Base-by-base conservation (phyloP, 1,140 invertebrate genomes). In the Solenopsis fugax region DNA sequence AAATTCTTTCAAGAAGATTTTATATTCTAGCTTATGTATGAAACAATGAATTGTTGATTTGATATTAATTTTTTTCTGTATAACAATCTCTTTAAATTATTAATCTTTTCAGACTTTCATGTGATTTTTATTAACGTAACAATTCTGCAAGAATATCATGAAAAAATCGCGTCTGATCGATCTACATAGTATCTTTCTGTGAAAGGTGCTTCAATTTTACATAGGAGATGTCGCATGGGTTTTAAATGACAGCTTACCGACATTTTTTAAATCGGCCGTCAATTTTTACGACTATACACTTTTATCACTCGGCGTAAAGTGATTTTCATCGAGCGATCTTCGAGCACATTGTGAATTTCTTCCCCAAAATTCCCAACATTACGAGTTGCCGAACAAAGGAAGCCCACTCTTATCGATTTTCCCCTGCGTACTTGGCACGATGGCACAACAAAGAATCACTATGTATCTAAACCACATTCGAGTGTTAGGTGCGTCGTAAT, bases 391-490 rank as follows among this genome's bases (percentile, higher is more conserved):
- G 92, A 92, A 94, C 93, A 94, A 94, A 94, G 93, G 82, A 48
- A 92, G 86, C 92, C 89, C 87, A 88, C 90, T 90, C 82, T 90
- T 94, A 94, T 94, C 93, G 94, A 94, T 94, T 94, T 94, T 94
- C 91, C 92, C 90, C 89, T 69, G 82, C 85, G 69, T 60, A 50
- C 69, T 87, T 89, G 89, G 81, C 64, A 89, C 82, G 75, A 67
- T 88, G 84, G 75, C 86, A 62, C 21, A 91, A 94, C 93, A 93
- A 94, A 93, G 93, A 92, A 90, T 91, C 89, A 88, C 77, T 76
- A 75, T 29, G 54, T 75, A 75, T 62, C 29, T 9, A 80, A 80
- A 54, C 13, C 18, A 16, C 10, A 48, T 72, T 48, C 24, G 37
- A 9, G 2, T 37, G 18, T 52, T 50, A 50, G 13, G 5, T 12